Evolutionary conservation across 1,140 invertebrate species (phyloP).

Genomic region (Caenorhabditis elegans): WBcel235 BX284602.5:13571501-13572000

Average conservation of each 20-base stretch:
- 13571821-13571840: constrained; percentile 56
- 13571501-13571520: too few relatives aligned
- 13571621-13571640: too few relatives aligned
- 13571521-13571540: too few relatives aligned
- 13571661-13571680: too few relatives aligned
- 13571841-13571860: constrained; percentile 50
- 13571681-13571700: too few relatives aligned
- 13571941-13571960: constrained; percentile 60
- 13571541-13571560: too few relatives aligned
- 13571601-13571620: too few relatives aligned
- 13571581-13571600: too few relatives aligned
- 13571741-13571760: constrained; percentile 57
- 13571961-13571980: constrained; percentile 23
- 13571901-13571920: constrained; percentile 59
- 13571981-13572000: too few relatives aligned
- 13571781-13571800: constrained; percentile 63
- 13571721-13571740: background rate
- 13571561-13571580: too few relatives aligned
- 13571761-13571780: constrained; percentile 59
- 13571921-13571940: constrained; percentile 60
- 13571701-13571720: constrained; percentile 11
- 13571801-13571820: constrained; percentile 66
- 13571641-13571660: too few relatives aligned
- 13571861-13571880: background rate
- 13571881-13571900: background rate